Percentiles rank a stretch among this genome's conserved stretches.
Conservation (phyloP, 2,113 vertebrate species). For the Rhabdomys dilectus region DNA sequence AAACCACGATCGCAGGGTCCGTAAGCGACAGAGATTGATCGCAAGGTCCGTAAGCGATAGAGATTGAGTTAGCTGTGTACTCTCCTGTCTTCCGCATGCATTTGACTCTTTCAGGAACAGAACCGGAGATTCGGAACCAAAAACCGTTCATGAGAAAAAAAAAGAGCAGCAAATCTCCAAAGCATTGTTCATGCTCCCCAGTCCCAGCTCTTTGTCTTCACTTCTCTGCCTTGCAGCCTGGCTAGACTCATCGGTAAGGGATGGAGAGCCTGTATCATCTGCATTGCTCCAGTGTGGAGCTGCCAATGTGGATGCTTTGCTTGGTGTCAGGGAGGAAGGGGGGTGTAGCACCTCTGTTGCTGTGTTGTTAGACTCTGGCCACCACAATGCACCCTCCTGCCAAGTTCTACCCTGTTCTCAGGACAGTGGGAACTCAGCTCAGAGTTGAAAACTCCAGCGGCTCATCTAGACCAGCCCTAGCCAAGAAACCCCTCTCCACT, state of each 20-base stretch:
- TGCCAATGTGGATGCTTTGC: not conserved
- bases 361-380: not conserved
- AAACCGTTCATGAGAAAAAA: not conserved
- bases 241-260: not conserved
- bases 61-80: not conserved
- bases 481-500: not conserved
- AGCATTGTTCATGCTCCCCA: not conserved
- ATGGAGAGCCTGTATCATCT: not conserved
- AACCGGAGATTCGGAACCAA: not conserved
- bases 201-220: not conserved
- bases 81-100: not conserved
- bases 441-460: conserved; percentile 28
- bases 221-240: not conserved
- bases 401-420: conserved; percentile 54
- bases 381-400: not conserved
- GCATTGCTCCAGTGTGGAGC: not conserved
- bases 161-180: not conserved
- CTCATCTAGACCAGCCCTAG: not conserved
- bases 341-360: conserved; percentile 26
- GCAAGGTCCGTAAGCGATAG: not conserved
- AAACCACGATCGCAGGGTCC: not conserved
- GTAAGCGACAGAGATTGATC: no score
- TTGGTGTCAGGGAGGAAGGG: not conserved
- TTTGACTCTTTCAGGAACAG: not conserved
- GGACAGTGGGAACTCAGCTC: conserved; percentile 54